phyloP scores from a whole-genome alignment of 2,113 vertebrate genomes.

The Plecotus auritus region DNA sequence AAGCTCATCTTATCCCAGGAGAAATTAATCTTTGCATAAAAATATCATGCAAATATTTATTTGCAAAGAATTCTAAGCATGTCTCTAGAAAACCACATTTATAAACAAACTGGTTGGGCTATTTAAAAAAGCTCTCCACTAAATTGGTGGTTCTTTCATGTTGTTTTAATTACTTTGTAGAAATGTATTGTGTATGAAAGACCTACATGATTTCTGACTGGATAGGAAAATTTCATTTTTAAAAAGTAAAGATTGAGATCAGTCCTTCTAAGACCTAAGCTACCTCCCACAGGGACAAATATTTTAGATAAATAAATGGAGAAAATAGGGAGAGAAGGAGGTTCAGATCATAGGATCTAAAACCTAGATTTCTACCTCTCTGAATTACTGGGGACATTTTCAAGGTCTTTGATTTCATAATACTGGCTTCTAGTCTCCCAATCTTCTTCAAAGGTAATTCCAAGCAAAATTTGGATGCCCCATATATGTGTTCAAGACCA shows the following conservation, averaged over 20 bases:
- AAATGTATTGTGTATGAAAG: conserved; percentile 6
- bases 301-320: conserved; percentile 34
- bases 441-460: background rate
- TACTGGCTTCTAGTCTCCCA: background rate
- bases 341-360: background rate
- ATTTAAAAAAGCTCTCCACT: conserved; percentile 42
- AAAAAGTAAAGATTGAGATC: background rate
- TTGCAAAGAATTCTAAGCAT: conserved; percentile 57
- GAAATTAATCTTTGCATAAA: conserved; percentile 46
- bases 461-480: background rate
- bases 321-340: background rate
- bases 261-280: background rate
- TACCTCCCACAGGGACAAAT: background rate
- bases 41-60: conserved; percentile 58
- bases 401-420: background rate
- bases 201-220: background rate
- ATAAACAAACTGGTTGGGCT: conserved; percentile 42
- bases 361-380: background rate
- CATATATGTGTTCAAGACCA: background rate
- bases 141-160: conserved; percentile 26
- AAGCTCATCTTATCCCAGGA: conserved; percentile 30
- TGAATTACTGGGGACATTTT: background rate
- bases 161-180: conserved; percentile 41
- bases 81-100: conserved; percentile 52
- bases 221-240: background rate